Percentiles rank a stretch among this genome's conserved stretches.
These are phyloP conservation scores for Enteromius unitaeniatus DNA, from an alignment of 2,797 vertebrate species.

Conservation along the genomic window DNA sequence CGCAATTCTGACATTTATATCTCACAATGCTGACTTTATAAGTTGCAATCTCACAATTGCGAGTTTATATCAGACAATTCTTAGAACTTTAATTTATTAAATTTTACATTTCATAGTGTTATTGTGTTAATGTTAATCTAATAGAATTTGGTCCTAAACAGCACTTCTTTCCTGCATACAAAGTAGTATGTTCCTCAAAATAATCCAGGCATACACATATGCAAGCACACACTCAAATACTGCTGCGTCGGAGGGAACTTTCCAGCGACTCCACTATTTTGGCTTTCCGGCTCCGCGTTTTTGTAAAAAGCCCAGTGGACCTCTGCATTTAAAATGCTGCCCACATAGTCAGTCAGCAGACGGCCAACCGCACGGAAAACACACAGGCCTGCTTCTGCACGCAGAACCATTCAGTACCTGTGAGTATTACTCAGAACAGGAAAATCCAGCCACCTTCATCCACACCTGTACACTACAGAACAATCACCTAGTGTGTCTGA, in stretches of 20 bases:
- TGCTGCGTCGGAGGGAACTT: constrained; percentile 73
- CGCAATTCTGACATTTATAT: too few relatives aligned
- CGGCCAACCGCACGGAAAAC: constrained; percentile 60
- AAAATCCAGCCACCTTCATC: constrained; percentile 1
- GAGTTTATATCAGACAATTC: too few relatives aligned
- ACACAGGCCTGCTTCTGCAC: constrained; percentile 18
- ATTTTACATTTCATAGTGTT: too few relatives aligned
- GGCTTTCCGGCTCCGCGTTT: constrained; percentile 67
- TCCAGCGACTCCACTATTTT: constrained; percentile 68
- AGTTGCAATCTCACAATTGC: too few relatives aligned
- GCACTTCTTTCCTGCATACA: background rate
- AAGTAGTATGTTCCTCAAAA: constrained; percentile 4
- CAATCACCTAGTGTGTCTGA: background rate
- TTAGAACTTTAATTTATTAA: too few relatives aligned
- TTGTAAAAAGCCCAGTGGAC: constrained; percentile 63
- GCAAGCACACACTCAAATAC: constrained; percentile 59
- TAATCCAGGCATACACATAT: constrained; percentile 21
- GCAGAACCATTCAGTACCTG: background rate
- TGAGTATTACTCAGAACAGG: background rate
- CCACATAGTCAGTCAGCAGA: constrained; percentile 73
- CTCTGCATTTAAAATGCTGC: constrained; percentile 77
- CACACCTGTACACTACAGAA: constrained; percentile 2
- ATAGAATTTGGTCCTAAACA: background rate
- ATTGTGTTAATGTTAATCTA: too few relatives aligned
- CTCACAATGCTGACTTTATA: too few relatives aligned